Base-by-base conservation (phyloP, 1,140 invertebrate species). In the Eupeodes corollae region DNA sequence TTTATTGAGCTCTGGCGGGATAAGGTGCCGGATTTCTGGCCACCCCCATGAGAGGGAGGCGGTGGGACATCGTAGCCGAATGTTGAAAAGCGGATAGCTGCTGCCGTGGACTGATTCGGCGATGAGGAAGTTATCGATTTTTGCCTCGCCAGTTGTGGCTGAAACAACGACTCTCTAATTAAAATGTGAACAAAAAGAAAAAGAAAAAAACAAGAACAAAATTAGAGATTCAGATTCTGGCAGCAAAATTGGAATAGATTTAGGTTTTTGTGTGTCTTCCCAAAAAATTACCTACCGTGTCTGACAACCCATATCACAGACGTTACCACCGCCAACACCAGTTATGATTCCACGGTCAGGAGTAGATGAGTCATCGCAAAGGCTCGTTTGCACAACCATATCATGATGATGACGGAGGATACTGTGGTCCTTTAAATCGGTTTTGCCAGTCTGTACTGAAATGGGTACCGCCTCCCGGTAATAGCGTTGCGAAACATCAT, bases 271-370 rank as follows among this genome's bases (percentile, higher is more conserved):
- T 38, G 21, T 18, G 21, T 34, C 14, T 26, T 49, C 37, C 13
- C 41, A 44, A 21, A 8, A 37, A 3, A 33, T 12, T 6, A 53
- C 54, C 52, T 48, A 68, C 65, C 65, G 62, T 49, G 65, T 68
- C 46, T 68, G 65, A 50, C 65, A 68, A 51, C 65, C 65, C 65
- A 68, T 68, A 50, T 68, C 65, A 50, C 65, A 67, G 50, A 60
- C 61, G 56, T 57, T 61, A 37, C 50, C 46, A 54, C 57, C 12
- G 10, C 35, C 35, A 15, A 37, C 15, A 10, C 35, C 35, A 37
- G 15, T 37, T 3, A 13, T 15, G 35, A 37, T 42, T 3, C 40
- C 31, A 18, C 18, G 40, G 13, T 42, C 40, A 13, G 19, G 40
- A 13, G 19, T 13, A 5, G 21, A 15, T n/a, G 19, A 13, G n/a